These are phyloP conservation scores for Corythoichthys intestinalis DNA, from an alignment of 2,113 vertebrate species.

Conservation along the genomic window DNA sequence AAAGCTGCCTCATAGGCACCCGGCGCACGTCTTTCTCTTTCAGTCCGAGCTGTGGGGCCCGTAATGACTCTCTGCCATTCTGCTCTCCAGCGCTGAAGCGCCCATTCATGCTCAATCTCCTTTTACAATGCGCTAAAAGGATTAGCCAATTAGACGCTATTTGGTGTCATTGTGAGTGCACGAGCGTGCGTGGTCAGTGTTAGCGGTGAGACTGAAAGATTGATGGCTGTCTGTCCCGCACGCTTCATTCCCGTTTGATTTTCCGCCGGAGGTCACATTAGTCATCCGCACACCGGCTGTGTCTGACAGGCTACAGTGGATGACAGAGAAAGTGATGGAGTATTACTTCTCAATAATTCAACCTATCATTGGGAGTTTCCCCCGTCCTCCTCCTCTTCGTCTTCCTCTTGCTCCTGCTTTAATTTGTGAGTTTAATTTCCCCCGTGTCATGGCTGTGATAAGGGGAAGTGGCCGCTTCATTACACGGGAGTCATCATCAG, in stretches of 20 bases:
- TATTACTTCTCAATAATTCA: conserved; percentile 47
- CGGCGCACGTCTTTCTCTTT: conserved; percentile 25
- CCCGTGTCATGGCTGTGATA: conserved; percentile 17
- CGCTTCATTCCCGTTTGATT: conserved; percentile 62
- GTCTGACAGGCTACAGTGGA: conserved; percentile 24
- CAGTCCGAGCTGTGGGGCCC: conserved; percentile 36
- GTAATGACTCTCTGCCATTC: conserved; percentile 67
- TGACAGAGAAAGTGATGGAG: conserved; percentile 34
- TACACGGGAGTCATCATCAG: conserved; percentile 33
- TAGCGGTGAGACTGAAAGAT: conserved; percentile 53
- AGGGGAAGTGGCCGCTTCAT: conserved; percentile 27
- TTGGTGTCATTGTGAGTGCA: conserved; percentile 44
- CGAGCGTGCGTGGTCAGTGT: conserved; percentile 30
- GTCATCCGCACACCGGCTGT: conserved; percentile 36
- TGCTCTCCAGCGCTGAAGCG: conserved; percentile 52
- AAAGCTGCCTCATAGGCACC: conserved; percentile 26
- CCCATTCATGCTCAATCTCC: conserved; percentile 66
- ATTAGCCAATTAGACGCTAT: conserved; percentile 70
- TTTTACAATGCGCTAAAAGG: conserved; percentile 69
- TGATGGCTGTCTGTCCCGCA: conserved; percentile 46
- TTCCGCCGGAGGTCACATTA: conserved; percentile 57
- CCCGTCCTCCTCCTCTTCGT: conserved; percentile 12
- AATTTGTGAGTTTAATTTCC: conserved; percentile 40
- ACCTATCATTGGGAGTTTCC: conserved; percentile 7
- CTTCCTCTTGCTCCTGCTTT: conserved; percentile 9